Conservation (phyloP, 2,113 vertebrate genomes). For the Centropus bengalensis region DNA sequence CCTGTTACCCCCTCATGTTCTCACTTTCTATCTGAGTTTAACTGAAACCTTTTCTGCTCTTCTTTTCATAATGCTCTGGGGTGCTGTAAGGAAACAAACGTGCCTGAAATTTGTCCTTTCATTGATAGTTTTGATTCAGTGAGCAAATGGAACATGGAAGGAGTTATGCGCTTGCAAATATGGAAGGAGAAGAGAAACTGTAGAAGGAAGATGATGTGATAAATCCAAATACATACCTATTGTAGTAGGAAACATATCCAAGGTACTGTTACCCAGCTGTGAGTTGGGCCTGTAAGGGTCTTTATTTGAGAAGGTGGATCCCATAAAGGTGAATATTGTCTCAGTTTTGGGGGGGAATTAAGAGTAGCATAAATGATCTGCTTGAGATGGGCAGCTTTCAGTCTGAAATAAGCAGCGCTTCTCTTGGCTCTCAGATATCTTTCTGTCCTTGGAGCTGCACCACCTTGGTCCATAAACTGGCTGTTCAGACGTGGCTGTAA, state of each 20-base stretch:
- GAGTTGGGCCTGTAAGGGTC: not conserved
- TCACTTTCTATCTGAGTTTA: not conserved
- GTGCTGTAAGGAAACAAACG: not conserved
- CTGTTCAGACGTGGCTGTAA: not conserved
- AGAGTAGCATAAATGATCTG: not conserved
- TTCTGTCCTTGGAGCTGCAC: fast-evolving
- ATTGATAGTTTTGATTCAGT: not conserved
- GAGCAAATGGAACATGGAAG: not conserved
- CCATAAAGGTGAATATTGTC: not conserved
- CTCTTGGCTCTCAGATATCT: not conserved
- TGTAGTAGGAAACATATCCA: not conserved
- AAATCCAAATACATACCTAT: not conserved
- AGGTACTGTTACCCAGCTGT: not conserved
- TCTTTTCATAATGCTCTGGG: not conserved
- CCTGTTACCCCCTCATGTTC: not conserved
- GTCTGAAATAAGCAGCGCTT: not conserved
- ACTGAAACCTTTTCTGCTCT: not conserved
- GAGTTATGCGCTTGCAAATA: not conserved
- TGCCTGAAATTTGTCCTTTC: not conserved
- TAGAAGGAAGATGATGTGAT: not conserved
- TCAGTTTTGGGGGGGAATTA: not conserved
- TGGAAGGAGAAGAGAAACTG: not conserved
- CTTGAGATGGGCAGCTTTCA: not conserved
- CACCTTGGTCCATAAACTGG: not conserved
- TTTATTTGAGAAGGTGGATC: not conserved